Base-by-base conservation (phyloP, 1,140 invertebrate species). In the Trissolcus basalis region DNA sequence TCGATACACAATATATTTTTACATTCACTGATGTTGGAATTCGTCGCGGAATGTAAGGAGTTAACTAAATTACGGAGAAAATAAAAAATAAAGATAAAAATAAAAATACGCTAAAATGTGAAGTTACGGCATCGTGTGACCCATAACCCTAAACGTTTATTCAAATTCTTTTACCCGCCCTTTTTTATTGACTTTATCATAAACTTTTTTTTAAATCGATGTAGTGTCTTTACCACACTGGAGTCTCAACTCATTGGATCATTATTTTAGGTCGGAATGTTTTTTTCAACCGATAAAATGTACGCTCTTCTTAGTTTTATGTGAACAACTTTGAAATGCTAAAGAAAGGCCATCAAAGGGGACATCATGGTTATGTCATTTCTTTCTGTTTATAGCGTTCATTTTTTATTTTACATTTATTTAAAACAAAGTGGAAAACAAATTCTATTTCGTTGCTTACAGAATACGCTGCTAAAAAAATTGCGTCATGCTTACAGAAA, bases 201-300 rank as follows among this genome's bases (percentile, higher is more conserved):
- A 69, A 69, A 69, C 27, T 60, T 69, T 41, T 43, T 43, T 33
- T 14, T 33, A 15, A 15, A 60, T 60, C 49, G 33, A 60, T 60
- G 43, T 41, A 60, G 9, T 54, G 14, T 33, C 12, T 41, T 60
- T 60, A 49, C 43, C 53, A 43, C 56, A 33, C 12, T 49, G 13
- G 33, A 49, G 8, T 16, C 65, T 60, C 44, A 41, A 60, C 54
- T 48, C 35, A 48, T 39, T 39, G 60, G 53, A 43, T 69, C 50
- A 69, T 69, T 54, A 69, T 60, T 69, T 27, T 27, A 27, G 19
- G 19, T 3, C 58, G 27, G n/a, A 39, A 48, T 51, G 47, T 32
- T 59, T 56, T 68, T 49, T 60, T 69, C 50, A 60, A 15, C 56
- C 50, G 43, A 69, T 60, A 60, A 60, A 69, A 60, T 60, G 60